Conservation (phyloP, 2,113 vertebrate genomes). For the Tringa solitaria region DNA sequence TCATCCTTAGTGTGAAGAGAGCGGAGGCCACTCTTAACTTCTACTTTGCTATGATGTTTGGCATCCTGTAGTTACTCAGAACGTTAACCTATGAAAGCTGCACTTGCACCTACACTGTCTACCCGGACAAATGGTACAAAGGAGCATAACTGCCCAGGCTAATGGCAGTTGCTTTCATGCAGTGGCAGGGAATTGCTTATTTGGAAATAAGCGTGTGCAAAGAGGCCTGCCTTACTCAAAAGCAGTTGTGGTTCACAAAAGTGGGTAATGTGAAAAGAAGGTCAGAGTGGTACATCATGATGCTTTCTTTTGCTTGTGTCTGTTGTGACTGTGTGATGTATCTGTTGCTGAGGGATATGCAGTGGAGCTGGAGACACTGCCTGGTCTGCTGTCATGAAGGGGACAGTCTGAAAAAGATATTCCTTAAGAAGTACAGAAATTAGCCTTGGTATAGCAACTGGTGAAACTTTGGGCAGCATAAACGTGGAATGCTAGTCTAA, state of each 20-base stretch:
- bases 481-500: neutral
- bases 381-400: neutral
- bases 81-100: neutral
- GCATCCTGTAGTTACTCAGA: neutral
- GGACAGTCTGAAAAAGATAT: neutral
- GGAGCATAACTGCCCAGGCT: neutral
- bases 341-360: neutral
- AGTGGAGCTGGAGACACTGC: neutral
- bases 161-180: neutral
- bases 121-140: neutral
- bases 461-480: neutral
- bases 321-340: neutral
- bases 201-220: neutral
- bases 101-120: neutral
- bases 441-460: neutral
- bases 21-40: rapidly evolving
- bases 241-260: neutral
- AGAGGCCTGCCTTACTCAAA: neutral
- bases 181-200: neutral
- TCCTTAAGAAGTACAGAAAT: neutral
- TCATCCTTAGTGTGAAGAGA: neutral
- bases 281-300: neutral
- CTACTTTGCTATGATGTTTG: neutral
- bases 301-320: neutral
- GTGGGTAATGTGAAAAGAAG: neutral